These are phyloP conservation scores for Yoshiicerus persimilis DNA, from an alignment of 1,140 invertebrate genomes.

Conservation along the genomic window DNA sequence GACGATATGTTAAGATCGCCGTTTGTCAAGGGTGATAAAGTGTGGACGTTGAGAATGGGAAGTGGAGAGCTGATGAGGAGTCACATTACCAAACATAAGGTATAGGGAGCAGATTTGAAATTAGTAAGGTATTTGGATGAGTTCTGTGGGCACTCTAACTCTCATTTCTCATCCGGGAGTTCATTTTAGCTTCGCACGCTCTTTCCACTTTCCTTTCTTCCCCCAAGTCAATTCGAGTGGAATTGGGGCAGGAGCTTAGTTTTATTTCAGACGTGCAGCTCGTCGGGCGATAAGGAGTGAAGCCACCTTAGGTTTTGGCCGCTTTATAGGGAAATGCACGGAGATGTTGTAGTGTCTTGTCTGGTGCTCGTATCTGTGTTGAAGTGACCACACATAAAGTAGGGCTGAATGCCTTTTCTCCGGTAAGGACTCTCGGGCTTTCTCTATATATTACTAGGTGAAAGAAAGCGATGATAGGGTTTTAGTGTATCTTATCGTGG, in stretches of 20 bases:
- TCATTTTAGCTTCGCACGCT: neutral
- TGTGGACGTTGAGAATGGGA: no score
- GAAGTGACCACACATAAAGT: no score
- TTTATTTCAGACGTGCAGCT: neutral
- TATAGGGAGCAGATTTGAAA: neutral
- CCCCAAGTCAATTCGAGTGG: neutral
- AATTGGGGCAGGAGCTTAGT: neutral
- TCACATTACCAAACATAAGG: neutral
- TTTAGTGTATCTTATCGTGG: neutral
- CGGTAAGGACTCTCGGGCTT: neutral
- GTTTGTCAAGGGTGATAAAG: neutral
- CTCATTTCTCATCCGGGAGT: slow-evolving; percentile 15
- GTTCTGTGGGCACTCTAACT: neutral
- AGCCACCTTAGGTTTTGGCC: neutral
- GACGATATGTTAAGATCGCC: neutral
- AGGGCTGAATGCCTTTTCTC: neutral
- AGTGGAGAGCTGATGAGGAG: no score
- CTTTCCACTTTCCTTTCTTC: neutral
- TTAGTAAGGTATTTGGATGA: neutral
- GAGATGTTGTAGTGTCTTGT: neutral
- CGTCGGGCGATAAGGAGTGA: neutral
- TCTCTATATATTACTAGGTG: neutral
- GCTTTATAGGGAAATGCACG: neutral
- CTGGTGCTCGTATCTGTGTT: no score
- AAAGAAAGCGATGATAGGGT: neutral